Evolutionary conservation across 2,888 invertebrate genomes (phyloP), one percentile per base, ranked within the genome.

Genomic region (Carabus problematicus): DNA sequence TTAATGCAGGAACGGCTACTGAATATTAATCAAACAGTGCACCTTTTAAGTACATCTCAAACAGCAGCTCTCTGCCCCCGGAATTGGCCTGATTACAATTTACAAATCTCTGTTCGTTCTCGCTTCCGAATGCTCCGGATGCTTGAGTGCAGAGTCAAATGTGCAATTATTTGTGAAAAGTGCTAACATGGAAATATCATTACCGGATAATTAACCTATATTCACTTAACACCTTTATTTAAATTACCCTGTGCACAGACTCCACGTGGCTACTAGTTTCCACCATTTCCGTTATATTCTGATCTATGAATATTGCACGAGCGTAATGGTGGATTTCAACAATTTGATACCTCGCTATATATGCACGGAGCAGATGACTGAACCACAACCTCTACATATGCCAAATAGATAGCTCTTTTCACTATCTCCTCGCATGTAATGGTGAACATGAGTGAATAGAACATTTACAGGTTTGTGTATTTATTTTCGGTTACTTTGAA

Each of bases 21-120:
- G 64, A 64, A 64, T 64, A 64, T 64, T 64, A 64, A 64, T 64
- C 64, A 55, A 64, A 64, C 45, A 43, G 41, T 64, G 64, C 64
- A 42, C 64, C 52, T 64, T 64, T 52, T 42, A 64, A 64, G 42
- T 16, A 52, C 64, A 54, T 52, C 45, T 45, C 54, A 42, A 64
- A 16, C 55, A 41, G 64, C 55, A 41, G 64, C 40, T 39, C 55
- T 64, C 64, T 64, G 52, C 55, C 52, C 41, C 54, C 60, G 43
- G 19, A 64, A 64, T 64, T 64, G 64, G 55, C 64, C 55, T 64
- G 64, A 64, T 64, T 64, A 55, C 64, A 64, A 64, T 64, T 64
- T 64, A 55, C 64, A 55, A 64, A 42, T 54, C 64, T 42, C 41
- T 39, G 19, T 14, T n/a, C 45, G 52, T 16, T 14, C 29, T 52